phyloP scores from a whole-genome alignment of 2,797 vertebrate genomes.

The Mastacembelus armatus region DNA sequence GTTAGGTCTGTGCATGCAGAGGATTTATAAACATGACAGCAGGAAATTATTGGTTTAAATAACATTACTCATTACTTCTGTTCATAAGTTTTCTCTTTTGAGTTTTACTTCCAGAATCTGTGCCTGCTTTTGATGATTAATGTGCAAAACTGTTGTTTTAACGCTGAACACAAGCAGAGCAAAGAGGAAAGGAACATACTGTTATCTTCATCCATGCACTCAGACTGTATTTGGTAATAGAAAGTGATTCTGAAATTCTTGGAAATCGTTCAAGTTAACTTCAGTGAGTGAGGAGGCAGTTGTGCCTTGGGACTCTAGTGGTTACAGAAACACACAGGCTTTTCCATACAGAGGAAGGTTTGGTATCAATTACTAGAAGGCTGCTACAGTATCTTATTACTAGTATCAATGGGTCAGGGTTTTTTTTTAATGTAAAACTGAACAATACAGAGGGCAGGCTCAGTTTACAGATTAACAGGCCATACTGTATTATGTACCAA shows the following conservation, averaged over 20 bases:
- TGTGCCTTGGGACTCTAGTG: not conserved
- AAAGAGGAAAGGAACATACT: not conserved
- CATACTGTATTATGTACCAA: constrained; percentile 1
- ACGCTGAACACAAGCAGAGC: constrained; percentile 19
- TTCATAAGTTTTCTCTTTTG: constrained; percentile 6
- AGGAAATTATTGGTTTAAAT: constrained; percentile 21
- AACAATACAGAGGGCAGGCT: not conserved
- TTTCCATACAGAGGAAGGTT: not conserved
- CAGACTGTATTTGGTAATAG: not conserved
- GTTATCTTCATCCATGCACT: constrained; percentile 14
- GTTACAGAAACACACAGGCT: constrained; percentile 10
- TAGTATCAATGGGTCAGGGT: not conserved
- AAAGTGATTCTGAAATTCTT: not conserved
- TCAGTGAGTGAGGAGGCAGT: not conserved
- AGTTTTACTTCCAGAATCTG: not conserved
- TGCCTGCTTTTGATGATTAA: constrained; percentile 6
- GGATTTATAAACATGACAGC: constrained; percentile 8
- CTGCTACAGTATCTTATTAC: not conserved
- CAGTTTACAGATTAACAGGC: not conserved
- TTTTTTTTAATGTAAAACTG: not conserved
- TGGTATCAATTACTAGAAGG: not conserved
- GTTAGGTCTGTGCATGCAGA: not conserved
- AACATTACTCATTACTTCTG: constrained; percentile 19
- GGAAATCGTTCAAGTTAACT: not conserved
- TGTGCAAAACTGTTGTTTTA: constrained; percentile 35